Evolutionary conservation across 1,140 invertebrate species (phyloP), one percentile per base, ranked within the genome.

Genomic region (Doryteuthis pealeii): DNA sequence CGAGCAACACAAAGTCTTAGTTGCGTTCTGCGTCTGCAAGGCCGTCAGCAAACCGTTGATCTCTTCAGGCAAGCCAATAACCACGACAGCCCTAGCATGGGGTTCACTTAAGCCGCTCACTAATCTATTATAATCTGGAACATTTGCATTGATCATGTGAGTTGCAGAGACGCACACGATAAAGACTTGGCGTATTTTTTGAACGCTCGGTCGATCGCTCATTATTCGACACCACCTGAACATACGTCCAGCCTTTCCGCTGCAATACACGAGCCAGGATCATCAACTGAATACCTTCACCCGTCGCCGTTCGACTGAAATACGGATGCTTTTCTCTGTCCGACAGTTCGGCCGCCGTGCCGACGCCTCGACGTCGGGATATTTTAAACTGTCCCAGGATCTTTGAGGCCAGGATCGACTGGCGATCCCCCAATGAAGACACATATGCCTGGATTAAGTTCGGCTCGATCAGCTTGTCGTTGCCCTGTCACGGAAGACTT

Each of bases 331-430:
- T 89, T 73, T 89, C 90, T 84, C 93, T 93, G 33, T 81, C 74
- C 26, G 62, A 73, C 15, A 81, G 65, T 10, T 18, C 30, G 2
- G 67, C 18, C n/a, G 78, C 75, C 26, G 80, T 81, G 1, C 91
- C 2, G 91, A 92, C 83, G 93, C 93, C 22, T 92, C 93, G 79
- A 94, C 92, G 87, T 94, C 92, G 0, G 93, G 93, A 71, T 93
- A 92, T 76, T 90, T n/a, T 90, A 83, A 93, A 77, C 1, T 77
- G 40, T 31, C 76, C 70, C 12, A 78, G 65, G n/a, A 80, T 76
- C 0, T 71, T 67, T 12, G 73, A 72, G 49, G 82, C 78, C 0
- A 70, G 70, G 22, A 77, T 80, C 10, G 76, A 74, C 66, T 70
- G 49, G 22, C 32, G 70, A 33, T 70, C 78, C 26, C 65, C 32